Evolutionary conservation across 2,797 vertebrate genomes (phyloP), one percentile per base, ranked within the genome.

Genomic region (Acridotheres tristis): DNA sequence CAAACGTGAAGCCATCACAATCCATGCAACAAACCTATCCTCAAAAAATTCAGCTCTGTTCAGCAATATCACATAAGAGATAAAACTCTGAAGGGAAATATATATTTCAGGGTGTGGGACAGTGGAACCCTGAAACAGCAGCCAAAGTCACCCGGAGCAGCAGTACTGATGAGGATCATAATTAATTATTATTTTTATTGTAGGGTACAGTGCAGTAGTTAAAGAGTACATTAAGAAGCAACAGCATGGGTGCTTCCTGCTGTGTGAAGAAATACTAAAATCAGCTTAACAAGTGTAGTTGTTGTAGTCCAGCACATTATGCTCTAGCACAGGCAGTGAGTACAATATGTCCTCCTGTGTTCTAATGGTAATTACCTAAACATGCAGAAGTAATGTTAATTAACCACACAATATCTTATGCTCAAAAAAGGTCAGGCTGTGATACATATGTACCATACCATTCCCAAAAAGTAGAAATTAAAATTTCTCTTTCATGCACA

Each of bases 41-140:
- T 97, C 91, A 94, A 93, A 97, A 94, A 96, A 97, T 88, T 96
- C 96, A 95, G 47, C 69, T 97, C 80, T 90, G 66, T 92, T 97
- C 93, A 95, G 94, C 85, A 96, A 78, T 92, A 97, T 89, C 45
- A 92, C 88, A 69, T 48, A 66, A 95, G 78, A 97, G 96, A 97
- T 93, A 95, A 91, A 96, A 95, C 66, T 94, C 93, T 88, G 66
- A 72, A 94, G 93, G 65, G 74, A 90, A 90, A 88, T 80, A 74
- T 84, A 87, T 26, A 9, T 58, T 96, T 97, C 86, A 83, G 73
- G 80, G 67, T 90, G 62, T 21, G 21, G 84, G 73, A 91, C 58
- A 91, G 77, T n/a, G 54, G 66, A 88, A 91, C n/a, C 38, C 89
- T 85, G 57, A 95, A 87, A 91, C 26, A 66, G 88, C 21, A 94